Evolutionary conservation across 2,888 invertebrate species (phyloP).

Genomic region (Drosophila anomalata): DNA sequence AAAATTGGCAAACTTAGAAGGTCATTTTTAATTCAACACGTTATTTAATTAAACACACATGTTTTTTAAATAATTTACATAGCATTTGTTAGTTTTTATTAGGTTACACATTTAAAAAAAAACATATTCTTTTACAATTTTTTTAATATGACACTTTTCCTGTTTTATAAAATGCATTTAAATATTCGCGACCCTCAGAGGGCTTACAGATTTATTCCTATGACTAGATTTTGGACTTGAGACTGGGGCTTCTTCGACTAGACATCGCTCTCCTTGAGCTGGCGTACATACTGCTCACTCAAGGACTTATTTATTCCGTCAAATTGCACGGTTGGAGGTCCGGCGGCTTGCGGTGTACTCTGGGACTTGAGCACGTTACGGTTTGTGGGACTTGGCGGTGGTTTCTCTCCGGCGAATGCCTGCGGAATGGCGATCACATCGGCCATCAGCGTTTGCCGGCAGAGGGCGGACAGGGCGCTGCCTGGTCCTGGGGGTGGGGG

Average conservation of each 20-base stretch:
- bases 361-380: conserved; percentile 79
- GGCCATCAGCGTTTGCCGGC: conserved; percentile 90
- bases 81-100: conserved; percentile 3
- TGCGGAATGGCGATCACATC: conserved; percentile 84
- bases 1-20: not conserved
- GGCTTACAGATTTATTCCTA: conserved; percentile 13
- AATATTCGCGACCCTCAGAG: conserved; percentile 4
- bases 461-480: conserved; percentile 88
- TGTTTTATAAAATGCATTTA: conserved; percentile 4
- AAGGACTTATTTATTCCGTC: conserved; percentile 81
- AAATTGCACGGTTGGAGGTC: conserved; percentile 21
- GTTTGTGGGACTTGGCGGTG: conserved; percentile 54
- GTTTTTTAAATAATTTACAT: not conserved
- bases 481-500: conserved; percentile 79
- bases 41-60: not conserved
- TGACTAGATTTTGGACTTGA: conserved; percentile 52
- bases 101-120: conserved; percentile 1
- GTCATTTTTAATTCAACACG: not conserved
- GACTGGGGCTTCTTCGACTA: conserved; percentile 59
- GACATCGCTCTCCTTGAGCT: conserved; percentile 81
- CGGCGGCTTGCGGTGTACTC: conserved; percentile 80
- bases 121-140: not conserved
- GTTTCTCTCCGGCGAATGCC: conserved; percentile 44
- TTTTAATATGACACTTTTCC: not conserved
- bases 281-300: conserved; percentile 81